phyloP scores from a whole-genome alignment of 2,797 vertebrate species.

The Poecile montanus region DNA sequence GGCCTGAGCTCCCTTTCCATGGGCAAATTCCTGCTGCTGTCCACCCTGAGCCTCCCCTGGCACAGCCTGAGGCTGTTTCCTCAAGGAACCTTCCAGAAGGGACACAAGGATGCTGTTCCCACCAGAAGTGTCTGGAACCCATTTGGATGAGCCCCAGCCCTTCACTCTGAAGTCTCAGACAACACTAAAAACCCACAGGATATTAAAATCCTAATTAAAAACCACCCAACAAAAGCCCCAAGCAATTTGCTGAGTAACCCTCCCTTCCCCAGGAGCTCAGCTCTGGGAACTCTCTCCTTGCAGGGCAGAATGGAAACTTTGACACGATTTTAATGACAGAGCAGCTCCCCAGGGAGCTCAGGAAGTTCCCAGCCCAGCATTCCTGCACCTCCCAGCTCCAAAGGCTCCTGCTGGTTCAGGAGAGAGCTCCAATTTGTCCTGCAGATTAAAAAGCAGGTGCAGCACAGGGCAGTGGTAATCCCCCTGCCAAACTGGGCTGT shows the following conservation, averaged over 20 bases:
- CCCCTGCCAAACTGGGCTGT: neutral
- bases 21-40: neutral
- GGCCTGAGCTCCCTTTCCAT: neutral
- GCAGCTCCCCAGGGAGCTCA: neutral
- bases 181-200: neutral
- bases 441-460: neutral
- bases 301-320: neutral
- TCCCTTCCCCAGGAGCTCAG: neutral
- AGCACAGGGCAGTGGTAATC: neutral
- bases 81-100: neutral
- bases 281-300: neutral
- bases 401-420: neutral
- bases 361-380: neutral
- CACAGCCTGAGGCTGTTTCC: neutral
- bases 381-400: neutral
- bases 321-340: constrained; percentile 2
- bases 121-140: neutral
- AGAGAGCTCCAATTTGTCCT: accelerated
- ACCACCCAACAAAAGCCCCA: neutral
- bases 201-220: neutral
- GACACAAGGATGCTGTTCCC: neutral
- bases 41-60: neutral
- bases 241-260: neutral
- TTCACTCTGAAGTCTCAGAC: neutral
- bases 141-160: neutral